A percentile compares a stretch with the other conserved stretches of the same genome.
Evolutionary conservation across 2,888 invertebrate species (phyloP).

Genomic region (Euplagia quadripunctaria): DNA sequence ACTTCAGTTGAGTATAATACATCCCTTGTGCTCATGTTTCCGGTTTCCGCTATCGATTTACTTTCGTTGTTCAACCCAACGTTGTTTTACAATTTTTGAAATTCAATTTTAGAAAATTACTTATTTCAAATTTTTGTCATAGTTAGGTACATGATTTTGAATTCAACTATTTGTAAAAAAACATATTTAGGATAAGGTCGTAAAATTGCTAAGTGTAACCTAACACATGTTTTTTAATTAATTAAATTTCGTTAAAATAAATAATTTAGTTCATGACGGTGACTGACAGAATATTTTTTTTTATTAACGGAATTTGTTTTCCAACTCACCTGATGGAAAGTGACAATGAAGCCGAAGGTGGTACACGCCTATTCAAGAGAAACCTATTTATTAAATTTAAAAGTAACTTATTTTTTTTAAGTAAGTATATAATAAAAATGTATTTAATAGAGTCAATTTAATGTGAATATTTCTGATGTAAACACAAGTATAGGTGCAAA

Average conservation of each 20-base stretch:
- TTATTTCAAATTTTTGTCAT: too few species aligned
- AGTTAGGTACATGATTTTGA: too few species aligned
- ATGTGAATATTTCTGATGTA: neutral
- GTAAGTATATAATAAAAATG: too few species aligned
- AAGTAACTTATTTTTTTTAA: neutral
- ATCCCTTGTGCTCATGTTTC: constrained; percentile 18
- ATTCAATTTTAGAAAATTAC: too few species aligned
- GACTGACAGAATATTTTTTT: neutral
- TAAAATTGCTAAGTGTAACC: neutral
- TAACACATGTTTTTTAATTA: neutral
- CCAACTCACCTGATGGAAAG: too few species aligned
- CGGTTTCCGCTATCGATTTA: constrained; percentile 20
- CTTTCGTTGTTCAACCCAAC: neutral
- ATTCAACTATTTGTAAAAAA: neutral
- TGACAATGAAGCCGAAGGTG: too few species aligned
- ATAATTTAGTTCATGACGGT: neutral
- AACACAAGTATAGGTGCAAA: neutral
- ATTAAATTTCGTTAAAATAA: neutral
- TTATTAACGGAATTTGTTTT: neutral
- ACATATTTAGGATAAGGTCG: neutral
- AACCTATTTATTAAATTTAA: neutral
- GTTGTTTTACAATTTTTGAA: neutral
- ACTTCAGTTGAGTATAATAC: constrained; percentile 19
- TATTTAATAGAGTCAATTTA: too few species aligned
- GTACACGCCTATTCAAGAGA: too few species aligned